A percentile compares a stretch with the other conserved stretches of the same genome.
phyloP scores from a whole-genome alignment of 2,113 vertebrate genomes.

The Lucifuga dentata region DNA sequence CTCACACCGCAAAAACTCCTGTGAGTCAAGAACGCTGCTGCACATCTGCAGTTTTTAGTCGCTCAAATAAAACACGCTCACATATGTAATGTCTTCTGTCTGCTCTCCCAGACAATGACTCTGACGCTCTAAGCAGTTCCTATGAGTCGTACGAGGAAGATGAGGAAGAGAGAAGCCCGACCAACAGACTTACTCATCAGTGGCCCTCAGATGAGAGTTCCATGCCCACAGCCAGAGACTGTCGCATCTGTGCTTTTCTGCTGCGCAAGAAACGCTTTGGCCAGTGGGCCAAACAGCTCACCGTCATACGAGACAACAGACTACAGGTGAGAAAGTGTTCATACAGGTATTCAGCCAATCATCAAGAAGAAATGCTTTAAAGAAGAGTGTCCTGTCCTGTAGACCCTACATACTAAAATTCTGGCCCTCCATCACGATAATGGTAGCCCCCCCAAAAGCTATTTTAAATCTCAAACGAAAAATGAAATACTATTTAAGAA shows the following conservation, averaged over 20 bases:
- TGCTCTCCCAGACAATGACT: constrained; percentile 90
- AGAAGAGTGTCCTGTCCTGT: no score
- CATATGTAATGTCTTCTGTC: not conserved
- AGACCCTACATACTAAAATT: no score
- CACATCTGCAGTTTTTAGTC: not conserved
- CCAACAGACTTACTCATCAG: constrained; percentile 85
- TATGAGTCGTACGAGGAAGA: constrained; percentile 98
- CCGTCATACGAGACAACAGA: constrained; percentile 91
- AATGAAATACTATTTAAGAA: no score
- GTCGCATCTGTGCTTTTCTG: constrained; percentile 94
- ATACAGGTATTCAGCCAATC: not conserved
- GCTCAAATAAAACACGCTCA: not conserved
- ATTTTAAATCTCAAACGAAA: no score
- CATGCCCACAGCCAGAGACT: constrained; percentile 91
- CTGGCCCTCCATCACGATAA: no score
- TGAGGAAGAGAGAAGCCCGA: constrained; percentile 90
- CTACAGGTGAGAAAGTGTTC: constrained; percentile 85
- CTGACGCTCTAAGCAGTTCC: constrained; percentile 95
- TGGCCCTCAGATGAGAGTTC: constrained; percentile 96
- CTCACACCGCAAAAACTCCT: constrained; percentile 90
- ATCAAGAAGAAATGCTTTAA: no score
- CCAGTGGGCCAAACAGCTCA: constrained; percentile 98
- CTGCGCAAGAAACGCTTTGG: constrained; percentile 97
- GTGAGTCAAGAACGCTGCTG: constrained; percentile 78
- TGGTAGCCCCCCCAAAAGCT: no score